Percentiles rank a stretch among this genome's conserved stretches.
These are phyloP conservation scores for Peribatodes rhomboidaria DNA, from an alignment of 2,888 invertebrate species.

Conservation along the genomic window DNA sequence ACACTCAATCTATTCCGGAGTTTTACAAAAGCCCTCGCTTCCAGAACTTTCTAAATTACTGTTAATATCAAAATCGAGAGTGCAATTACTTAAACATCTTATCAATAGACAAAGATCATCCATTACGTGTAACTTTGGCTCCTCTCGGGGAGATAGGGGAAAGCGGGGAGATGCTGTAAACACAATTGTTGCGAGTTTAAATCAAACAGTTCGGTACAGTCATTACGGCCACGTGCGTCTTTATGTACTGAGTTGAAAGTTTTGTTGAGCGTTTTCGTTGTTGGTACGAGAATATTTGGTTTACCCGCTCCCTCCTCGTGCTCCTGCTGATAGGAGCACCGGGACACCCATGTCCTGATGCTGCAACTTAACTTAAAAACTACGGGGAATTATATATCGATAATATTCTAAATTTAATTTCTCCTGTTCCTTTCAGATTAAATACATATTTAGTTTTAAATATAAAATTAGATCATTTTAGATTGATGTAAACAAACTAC, in stretches of 20 bases:
- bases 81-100: slow-evolving; percentile 51
- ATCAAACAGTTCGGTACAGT: slow-evolving; percentile 82
- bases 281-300: slow-evolving; percentile 25
- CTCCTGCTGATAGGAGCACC: not conserved
- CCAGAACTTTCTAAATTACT: slow-evolving; percentile 38
- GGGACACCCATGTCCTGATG: too few relatives aligned
- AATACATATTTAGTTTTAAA: too few relatives aligned
- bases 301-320: not conserved
- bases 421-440: too few relatives aligned
- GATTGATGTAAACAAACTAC: too few relatives aligned
- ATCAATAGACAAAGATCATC: slow-evolving; percentile 52
- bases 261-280: slow-evolving; percentile 52
- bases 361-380: too few relatives aligned
- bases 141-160: slow-evolving; percentile 20
- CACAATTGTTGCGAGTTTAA: slow-evolving; percentile 84
- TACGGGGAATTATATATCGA: too few relatives aligned
- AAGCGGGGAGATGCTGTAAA: slow-evolving; percentile 65
- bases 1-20: slow-evolving; percentile 9
- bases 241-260: slow-evolving; percentile 55
- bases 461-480: too few relatives aligned
- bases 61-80: slow-evolving; percentile 44
- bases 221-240: slow-evolving; percentile 83
- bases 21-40: slow-evolving; percentile 10
- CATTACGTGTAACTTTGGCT: slow-evolving; percentile 45
- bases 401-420: too few relatives aligned